These are phyloP conservation scores for Nymphicus hollandicus DNA, from an alignment of 2,113 vertebrate genomes.

Conservation along the genomic window DNA sequence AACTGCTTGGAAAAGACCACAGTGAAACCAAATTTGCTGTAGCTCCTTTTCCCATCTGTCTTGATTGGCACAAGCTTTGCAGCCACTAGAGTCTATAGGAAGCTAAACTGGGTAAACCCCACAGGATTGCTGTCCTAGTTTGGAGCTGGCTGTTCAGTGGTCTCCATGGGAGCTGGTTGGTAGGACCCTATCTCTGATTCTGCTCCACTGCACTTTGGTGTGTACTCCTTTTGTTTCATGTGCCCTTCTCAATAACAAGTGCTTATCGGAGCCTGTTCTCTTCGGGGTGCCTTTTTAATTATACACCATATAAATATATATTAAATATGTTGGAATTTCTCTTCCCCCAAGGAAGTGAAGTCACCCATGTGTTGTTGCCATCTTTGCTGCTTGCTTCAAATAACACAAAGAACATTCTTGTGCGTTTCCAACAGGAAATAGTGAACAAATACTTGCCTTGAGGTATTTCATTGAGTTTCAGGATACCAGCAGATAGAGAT, in stretches of 20 bases:
- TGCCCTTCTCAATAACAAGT: background rate
- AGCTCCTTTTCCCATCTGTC: background rate
- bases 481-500: slow-evolving; percentile 25
- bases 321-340: slow-evolving; percentile 8
- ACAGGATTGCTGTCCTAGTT: background rate
- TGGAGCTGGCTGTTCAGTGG: background rate
- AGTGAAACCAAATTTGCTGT: background rate
- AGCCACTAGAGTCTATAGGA: background rate
- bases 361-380: background rate
- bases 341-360: slow-evolving; percentile 3
- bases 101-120: background rate
- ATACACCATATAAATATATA: background rate
- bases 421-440: slow-evolving; percentile 53
- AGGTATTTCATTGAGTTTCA: slow-evolving; percentile 54
- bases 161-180: rapidly evolving
- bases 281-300: background rate
- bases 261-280: background rate
- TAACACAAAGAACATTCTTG: slow-evolving; percentile 49
- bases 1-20: background rate
- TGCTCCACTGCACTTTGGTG: background rate
- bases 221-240: background rate
- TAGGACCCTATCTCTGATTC: background rate
- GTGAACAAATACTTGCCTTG: slow-evolving; percentile 48
- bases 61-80: background rate
- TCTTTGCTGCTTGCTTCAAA: slow-evolving; percentile 35